Evolutionary conservation across 37 sponge, comb jelly and placozoan species (phyloP).

Genomic region (Spongilla lacustris): DNA sequence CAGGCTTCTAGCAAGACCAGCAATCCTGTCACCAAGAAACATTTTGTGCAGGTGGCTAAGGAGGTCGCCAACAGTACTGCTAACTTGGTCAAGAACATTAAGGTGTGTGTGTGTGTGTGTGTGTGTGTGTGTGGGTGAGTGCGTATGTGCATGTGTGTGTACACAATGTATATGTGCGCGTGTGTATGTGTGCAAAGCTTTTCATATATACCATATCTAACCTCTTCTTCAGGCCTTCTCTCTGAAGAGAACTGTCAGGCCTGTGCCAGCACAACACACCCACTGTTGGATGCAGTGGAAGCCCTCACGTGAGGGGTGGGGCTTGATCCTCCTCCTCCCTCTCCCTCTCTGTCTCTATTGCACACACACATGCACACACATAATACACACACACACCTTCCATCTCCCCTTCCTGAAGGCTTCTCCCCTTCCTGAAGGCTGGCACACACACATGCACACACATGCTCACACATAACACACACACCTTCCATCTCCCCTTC

Average conservation of each 20-base stretch:
- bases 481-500: slow-evolving; percentile 45
- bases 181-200: neutral
- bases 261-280: slow-evolving; percentile 84
- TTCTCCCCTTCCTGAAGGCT: too few relatives aligned
- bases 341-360: too few relatives aligned
- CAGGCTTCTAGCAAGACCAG: slow-evolving; percentile 84
- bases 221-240: slow-evolving; percentile 47
- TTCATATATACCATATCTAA: neutral
- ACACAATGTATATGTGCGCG: slow-evolving; percentile 29
- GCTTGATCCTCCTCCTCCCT: neutral
- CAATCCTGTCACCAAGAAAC: slow-evolving; percentile 97
- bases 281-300: slow-evolving; percentile 95
- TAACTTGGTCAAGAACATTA: slow-evolving; percentile 46
- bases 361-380: neutral
- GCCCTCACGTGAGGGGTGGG: slow-evolving; percentile 36
- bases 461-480: slow-evolving; percentile 67
- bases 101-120: slow-evolving; percentile 46
- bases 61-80: slow-evolving; percentile 82
- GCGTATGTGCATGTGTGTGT: slow-evolving; percentile 53
- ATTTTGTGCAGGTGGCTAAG: slow-evolving; percentile 98
- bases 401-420: too few relatives aligned
- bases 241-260: slow-evolving; percentile 82
- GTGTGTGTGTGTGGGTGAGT: slow-evolving; percentile 58
- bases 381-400: slow-evolving; percentile 45
- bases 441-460: slow-evolving; percentile 66